Evolutionary conservation across 2,113 vertebrate species (phyloP).

Genomic region (Nothobranchius furzeri): DNA sequence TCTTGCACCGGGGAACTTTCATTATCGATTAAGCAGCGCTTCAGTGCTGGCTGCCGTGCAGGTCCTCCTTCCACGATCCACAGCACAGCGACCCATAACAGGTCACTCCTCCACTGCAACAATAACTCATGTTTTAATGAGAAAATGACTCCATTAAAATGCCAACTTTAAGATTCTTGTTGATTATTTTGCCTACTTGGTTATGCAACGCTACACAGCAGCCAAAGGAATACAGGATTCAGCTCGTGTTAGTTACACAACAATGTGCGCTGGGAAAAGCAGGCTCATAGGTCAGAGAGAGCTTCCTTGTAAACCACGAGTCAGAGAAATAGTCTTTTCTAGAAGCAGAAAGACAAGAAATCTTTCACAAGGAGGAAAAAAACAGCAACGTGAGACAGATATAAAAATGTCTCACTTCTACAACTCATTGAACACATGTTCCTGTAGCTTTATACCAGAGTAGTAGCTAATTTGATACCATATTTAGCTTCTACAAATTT

Average conservation of each 20-base stretch:
- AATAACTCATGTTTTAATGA: not conserved
- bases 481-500: not conserved
- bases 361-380: not conserved
- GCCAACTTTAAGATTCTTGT: not conserved
- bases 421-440: not conserved
- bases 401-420: not conserved
- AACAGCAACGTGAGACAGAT: no score
- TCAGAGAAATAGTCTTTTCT: constrained; percentile 58
- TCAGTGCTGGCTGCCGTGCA: constrained; percentile 3
- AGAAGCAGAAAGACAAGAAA: constrained; percentile 13
- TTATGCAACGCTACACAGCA: constrained; percentile 46
- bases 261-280: constrained; percentile 30
- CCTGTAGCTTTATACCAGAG: not conserved
- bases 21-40: constrained; percentile 45
- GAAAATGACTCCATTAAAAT: constrained; percentile 2
- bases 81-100: not conserved
- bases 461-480: not conserved
- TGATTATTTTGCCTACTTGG: constrained; percentile 21
- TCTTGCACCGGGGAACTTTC: constrained; percentile 35
- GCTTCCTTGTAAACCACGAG: constrained; percentile 44
- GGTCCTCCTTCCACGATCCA: constrained; percentile 28
- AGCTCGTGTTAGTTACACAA: constrained; percentile 57
- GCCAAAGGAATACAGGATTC: constrained; percentile 18
- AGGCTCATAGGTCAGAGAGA: constrained; percentile 31
- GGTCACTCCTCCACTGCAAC: not conserved